A percentile compares a stretch with the other conserved stretches of the same genome.
phyloP scores from a whole-genome alignment of 2,888 invertebrate genomes.

The Drosophila colorata region DNA sequence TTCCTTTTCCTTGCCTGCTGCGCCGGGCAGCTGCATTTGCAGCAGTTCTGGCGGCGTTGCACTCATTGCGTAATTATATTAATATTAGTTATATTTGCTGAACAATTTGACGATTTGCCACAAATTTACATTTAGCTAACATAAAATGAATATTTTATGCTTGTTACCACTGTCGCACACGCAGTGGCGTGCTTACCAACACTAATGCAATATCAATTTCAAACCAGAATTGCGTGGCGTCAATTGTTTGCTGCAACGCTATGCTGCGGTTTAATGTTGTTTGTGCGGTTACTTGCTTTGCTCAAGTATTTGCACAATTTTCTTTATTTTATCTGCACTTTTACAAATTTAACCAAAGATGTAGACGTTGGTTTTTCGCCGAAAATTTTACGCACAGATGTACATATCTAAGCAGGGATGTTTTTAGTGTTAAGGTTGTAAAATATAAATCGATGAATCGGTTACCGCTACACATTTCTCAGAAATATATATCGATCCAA shows the following conservation, averaged over 20 bases:
- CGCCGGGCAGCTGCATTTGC: conserved; percentile 26
- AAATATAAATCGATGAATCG: not conserved
- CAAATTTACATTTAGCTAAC: conserved; percentile 23
- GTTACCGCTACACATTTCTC: not conserved
- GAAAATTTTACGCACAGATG: conserved; percentile 43
- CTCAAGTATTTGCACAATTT: conserved; percentile 28
- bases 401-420: conserved; percentile 34
- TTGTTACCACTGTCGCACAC: conserved; percentile 11
- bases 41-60: conserved; percentile 65
- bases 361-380: conserved; percentile 40
- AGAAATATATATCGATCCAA: not conserved
- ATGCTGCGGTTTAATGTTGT: not conserved
- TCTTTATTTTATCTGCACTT: conserved; percentile 2
- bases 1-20: conserved; percentile 47
- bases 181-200: conserved; percentile 26
- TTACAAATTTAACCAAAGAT: conserved; percentile 20
- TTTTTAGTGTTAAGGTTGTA: conserved; percentile 12
- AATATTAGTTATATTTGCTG: not conserved
- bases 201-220: conserved; percentile 29
- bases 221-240: conserved; percentile 30
- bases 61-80: conserved; percentile 55
- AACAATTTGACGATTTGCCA: not conserved
- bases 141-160: conserved; percentile 26
- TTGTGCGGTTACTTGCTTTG: conserved; percentile 13
- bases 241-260: not conserved